Percentiles rank a stretch among this genome's conserved stretches.
These are phyloP conservation scores for Lepidothrix coronata DNA, from an alignment of 2,113 vertebrate genomes.

Conservation along the genomic window DNA sequence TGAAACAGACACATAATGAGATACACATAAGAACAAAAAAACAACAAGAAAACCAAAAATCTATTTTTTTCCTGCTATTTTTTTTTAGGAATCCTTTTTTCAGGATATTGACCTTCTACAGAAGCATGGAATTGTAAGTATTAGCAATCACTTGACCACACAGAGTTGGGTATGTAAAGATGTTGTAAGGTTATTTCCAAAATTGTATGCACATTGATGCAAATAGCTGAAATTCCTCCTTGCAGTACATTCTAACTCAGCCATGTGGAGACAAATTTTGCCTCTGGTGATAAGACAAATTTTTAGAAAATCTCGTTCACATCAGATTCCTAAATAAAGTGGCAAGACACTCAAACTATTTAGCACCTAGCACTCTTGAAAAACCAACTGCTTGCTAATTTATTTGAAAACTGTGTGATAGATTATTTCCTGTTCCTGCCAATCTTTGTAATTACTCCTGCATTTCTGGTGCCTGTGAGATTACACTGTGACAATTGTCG, in stretches of 20 bases:
- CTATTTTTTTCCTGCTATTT: neutral
- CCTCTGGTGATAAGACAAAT: neutral
- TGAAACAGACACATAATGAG: neutral
- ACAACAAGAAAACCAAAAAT: slow-evolving; percentile 12
- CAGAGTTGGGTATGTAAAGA: neutral
- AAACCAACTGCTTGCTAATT: slow-evolving; percentile 39
- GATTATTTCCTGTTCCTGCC: slow-evolving; percentile 46
- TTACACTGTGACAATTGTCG: slow-evolving; percentile 30
- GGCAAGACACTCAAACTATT: slow-evolving; percentile 41
- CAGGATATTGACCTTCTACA: slow-evolving; percentile 96
- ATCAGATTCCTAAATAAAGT: slow-evolving; percentile 25
- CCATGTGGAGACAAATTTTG: neutral
- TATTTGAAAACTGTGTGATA: slow-evolving; percentile 50
- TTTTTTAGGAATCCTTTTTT: slow-evolving; percentile 90
- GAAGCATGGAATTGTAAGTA: slow-evolving; percentile 97
- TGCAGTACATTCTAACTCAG: neutral
- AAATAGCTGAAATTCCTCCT: neutral
- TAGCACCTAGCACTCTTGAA: slow-evolving; percentile 23
- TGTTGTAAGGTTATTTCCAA: neutral
- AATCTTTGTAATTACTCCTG: slow-evolving; percentile 46
- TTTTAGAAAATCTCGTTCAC: slow-evolving; percentile 38
- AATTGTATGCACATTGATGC: neutral
- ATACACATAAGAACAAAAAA: neutral
- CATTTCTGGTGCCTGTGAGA: slow-evolving; percentile 25
- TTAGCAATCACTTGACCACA: neutral